Evolutionary conservation across 2,797 vertebrate species (phyloP), one percentile per base, ranked within the genome.

Genomic region (Pangasius mekongensis): DNA sequence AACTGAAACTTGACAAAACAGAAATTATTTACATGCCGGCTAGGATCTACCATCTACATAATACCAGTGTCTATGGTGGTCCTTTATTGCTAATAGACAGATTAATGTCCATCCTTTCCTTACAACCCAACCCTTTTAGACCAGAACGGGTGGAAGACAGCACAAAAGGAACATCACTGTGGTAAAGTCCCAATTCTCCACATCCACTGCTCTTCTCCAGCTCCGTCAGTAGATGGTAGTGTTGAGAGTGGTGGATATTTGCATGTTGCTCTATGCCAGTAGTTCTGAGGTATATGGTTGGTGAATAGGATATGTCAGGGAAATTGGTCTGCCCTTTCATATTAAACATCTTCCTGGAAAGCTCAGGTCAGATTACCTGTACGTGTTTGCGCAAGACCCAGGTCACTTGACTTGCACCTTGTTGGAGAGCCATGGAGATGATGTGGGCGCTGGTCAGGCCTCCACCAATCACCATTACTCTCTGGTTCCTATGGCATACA

Each of bases 311-410:
- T 49, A 83, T 27, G 6, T 27, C 58, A 83, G 30, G 13, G n/a
- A 83, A 66, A 64, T 66, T 18, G 14, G 60, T 66, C 8, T 43
- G 24, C 7, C 7, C 3, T n/a, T 64, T 82, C 1, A 64, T 62
- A 82, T 16, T 9, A 39, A 81, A 13, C 16, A 3, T 43, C 56
- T 64, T 83, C 27, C 39, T 33, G 11, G 60, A 83, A 27, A n/a
- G 5, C 3, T 83, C 22, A 27, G 43, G 16, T 64, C 43, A 30
- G 58, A 27, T 60, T 84, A 96, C 96, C 96, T 97, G 96, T 85
- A 97, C 92, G 92, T 97, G 93, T 92, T 97, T 97, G 89, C 96
- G 95, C 94, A 96, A 95, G 90, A 96, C 93, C 96, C 96, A 97
- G 52, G 94, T 96, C 91, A 97, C 95, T 47, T 96, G 95, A 90